These are phyloP conservation scores for Dolomedes plantarius DNA, from an alignment of 2,888 invertebrate genomes.

Conservation along the genomic window DNA sequence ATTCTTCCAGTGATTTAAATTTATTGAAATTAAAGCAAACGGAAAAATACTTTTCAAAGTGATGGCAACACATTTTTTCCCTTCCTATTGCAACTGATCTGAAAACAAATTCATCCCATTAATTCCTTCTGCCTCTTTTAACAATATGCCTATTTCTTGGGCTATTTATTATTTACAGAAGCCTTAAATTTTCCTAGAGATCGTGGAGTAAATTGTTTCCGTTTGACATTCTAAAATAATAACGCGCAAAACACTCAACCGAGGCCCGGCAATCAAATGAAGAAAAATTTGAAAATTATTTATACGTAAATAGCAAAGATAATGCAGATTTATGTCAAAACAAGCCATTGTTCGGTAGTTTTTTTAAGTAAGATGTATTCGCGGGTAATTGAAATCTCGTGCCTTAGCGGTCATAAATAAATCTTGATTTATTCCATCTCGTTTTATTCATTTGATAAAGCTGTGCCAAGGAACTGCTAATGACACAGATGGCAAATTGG, in stretches of 20 bases:
- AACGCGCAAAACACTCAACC: neutral
- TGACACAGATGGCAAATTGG: too few relatives aligned
- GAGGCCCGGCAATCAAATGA: neutral
- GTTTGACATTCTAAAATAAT: neutral
- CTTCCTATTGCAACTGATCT: too few relatives aligned
- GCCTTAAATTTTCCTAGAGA: neutral
- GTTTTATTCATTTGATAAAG: neutral
- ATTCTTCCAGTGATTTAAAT: too few relatives aligned
- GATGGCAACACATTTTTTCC: too few relatives aligned
- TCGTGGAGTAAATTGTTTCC: neutral
- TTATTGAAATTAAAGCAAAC: too few relatives aligned
- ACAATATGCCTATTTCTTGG: too few relatives aligned
- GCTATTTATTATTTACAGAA: too few relatives aligned
- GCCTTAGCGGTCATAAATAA: neutral
- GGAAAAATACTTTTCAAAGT: too few relatives aligned
- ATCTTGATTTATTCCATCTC: neutral
- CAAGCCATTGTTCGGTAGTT: neutral
- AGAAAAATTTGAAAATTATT: neutral
- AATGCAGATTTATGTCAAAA: neutral
- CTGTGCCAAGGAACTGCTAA: too few relatives aligned
- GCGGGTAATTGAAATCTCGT: neutral
- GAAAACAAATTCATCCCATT: too few relatives aligned
- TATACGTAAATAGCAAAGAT: neutral
- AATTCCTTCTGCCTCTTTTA: too few relatives aligned
- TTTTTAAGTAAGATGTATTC: neutral